Conservation (phyloP, 2,113 vertebrate genomes). For the Cyprinodon variegatus region DNA sequence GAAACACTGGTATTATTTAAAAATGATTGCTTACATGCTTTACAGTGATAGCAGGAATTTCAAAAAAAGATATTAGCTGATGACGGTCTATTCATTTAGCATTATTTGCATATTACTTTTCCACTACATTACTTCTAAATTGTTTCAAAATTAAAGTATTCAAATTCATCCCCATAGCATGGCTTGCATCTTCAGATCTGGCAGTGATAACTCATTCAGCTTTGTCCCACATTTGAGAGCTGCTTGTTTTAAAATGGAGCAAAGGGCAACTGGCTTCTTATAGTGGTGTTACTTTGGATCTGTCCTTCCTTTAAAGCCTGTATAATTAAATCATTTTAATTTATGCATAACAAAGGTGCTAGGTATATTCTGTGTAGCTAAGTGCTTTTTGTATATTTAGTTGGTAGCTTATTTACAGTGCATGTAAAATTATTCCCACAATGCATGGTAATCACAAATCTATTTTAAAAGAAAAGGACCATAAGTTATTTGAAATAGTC, state of each 20-base stretch:
- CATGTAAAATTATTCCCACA: background rate
- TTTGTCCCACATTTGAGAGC: background rate
- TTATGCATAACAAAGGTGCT: background rate
- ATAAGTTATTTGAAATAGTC: too few relatives aligned
- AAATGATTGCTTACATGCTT: slow-evolving; percentile 25
- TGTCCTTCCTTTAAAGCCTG: background rate
- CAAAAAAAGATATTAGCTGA: slow-evolving; percentile 33
- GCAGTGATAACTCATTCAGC: slow-evolving; percentile 17
- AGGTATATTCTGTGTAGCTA: background rate
- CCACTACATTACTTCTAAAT: slow-evolving; percentile 66
- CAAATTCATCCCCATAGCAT: slow-evolving; percentile 55
- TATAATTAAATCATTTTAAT: background rate
- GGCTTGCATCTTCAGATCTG: slow-evolving; percentile 42
- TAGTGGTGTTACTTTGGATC: background rate
- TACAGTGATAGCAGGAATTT: slow-evolving; percentile 32
- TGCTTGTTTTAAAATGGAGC: background rate
- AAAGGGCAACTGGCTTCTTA: background rate
- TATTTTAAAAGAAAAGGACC: too few relatives aligned
- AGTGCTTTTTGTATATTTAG: background rate
- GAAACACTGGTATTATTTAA: slow-evolving; percentile 13
- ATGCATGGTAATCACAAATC: background rate
- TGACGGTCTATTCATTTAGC: slow-evolving; percentile 47
- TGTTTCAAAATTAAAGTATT: slow-evolving; percentile 71
- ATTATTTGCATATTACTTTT: slow-evolving; percentile 58
- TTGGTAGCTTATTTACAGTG: background rate